phyloP scores from a whole-genome alignment of 2,888 invertebrate genomes.

The Bursaphelenchus okinawaensis region DNA sequence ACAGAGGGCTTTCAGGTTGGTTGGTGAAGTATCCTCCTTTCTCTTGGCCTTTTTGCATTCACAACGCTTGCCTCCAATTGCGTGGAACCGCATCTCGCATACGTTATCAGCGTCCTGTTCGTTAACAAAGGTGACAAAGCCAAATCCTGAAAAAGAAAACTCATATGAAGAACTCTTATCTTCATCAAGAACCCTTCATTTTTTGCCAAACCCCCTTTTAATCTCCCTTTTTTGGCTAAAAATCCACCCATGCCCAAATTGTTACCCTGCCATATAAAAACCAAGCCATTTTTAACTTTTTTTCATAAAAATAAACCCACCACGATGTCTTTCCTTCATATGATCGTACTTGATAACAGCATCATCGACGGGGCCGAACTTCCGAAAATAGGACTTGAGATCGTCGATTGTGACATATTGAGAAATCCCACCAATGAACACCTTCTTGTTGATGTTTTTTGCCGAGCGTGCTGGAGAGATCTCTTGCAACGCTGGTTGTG shows the following conservation, averaged over 20 bases:
- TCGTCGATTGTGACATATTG: constrained; percentile 1
- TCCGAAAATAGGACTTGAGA: constrained; percentile 5
- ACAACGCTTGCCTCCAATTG: not conserved
- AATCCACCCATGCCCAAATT: too few species aligned
- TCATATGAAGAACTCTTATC: too few species aligned
- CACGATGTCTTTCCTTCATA: constrained; percentile 1
- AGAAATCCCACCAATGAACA: constrained; percentile 8
- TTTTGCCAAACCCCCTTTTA: too few species aligned
- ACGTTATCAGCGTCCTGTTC: not conserved
- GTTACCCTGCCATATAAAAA: too few species aligned
- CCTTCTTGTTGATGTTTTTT: constrained; percentile 2
- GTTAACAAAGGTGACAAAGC: constrained; percentile 7
- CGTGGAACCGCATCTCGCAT: not conserved
- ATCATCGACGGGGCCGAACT: constrained; percentile 6
- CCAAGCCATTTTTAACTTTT: too few species aligned
- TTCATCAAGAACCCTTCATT: too few species aligned
- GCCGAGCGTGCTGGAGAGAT: constrained; percentile 4
- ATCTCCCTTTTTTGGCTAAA: too few species aligned
- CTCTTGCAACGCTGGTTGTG: constrained; percentile 4
- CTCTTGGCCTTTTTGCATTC: constrained; percentile 12
- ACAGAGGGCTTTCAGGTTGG: too few species aligned
- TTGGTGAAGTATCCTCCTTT: too few species aligned
- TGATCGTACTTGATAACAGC: constrained; percentile 10
- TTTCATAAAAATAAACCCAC: too few species aligned
- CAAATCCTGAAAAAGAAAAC: not conserved